These are phyloP conservation scores for Pandemis heparana DNA, from an alignment of 2,888 invertebrate species.

Conservation along the genomic window DNA sequence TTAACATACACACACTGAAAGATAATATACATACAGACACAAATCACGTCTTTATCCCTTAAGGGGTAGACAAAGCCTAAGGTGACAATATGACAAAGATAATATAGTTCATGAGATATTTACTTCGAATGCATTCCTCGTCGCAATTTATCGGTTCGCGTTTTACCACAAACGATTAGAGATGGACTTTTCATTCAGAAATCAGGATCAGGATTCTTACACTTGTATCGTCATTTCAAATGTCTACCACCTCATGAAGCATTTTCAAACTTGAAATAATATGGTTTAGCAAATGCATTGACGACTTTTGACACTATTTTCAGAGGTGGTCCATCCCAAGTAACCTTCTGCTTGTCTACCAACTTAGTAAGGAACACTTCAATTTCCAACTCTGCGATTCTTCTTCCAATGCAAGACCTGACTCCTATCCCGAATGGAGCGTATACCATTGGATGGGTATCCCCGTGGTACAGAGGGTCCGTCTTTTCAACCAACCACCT, in stretches of 20 bases:
- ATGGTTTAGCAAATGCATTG: conserved; percentile 69
- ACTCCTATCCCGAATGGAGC: conserved; percentile 90
- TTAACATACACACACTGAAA: too few species aligned
- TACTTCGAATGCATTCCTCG: too few species aligned
- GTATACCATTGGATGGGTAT: conserved; percentile 86
- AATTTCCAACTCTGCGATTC: conserved; percentile 90
- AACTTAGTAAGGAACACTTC: conserved; percentile 79
- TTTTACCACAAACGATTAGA: too few species aligned
- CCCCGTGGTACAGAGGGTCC: conserved; percentile 74
- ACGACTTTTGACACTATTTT: conserved; percentile 62
- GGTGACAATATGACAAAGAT: too few species aligned
- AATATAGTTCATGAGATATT: too few species aligned
- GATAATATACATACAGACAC: too few species aligned
- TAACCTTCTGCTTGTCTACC: conserved; percentile 61
- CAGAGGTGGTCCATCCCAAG: conserved; percentile 74
- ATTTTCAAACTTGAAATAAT: conserved; percentile 64
- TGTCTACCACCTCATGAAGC: not conserved
- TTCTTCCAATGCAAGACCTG: conserved; percentile 88
- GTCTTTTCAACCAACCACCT: conserved; percentile 88
- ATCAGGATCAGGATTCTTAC: not conserved
- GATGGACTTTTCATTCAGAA: not conserved
- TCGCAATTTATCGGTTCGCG: too few species aligned
- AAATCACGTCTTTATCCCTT: too few species aligned
- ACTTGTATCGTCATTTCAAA: not conserved
- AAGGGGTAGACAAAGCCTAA: too few species aligned